Base-by-base conservation (phyloP, 2,888 invertebrate genomes). In the Pristionchus mayeri region DNA sequence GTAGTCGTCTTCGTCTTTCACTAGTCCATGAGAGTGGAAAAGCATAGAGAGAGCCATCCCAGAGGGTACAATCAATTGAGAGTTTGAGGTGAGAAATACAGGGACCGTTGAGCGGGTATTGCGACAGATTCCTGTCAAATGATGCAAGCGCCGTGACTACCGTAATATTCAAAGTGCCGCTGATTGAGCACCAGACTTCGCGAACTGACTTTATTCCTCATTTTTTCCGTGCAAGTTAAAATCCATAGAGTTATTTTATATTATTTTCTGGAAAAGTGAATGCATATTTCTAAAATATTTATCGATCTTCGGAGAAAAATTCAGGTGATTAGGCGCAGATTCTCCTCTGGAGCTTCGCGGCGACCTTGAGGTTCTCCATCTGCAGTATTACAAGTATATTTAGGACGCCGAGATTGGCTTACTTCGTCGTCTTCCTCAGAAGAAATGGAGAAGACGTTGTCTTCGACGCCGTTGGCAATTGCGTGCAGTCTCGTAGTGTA, bases 371-470 rank as follows among this genome's bases (percentile, higher is more conserved):
- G 24, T 3, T 40, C 1, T 40, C 40, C 71, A 40, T n/a, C n/a
- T n/a, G n/a, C n/a, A n/a, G n/a, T n/a, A n/a, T n/a, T n/a, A n/a
- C n/a, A n/a, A n/a, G n/a, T n/a, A n/a, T n/a, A n/a, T n/a, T n/a
- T n/a, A n/a, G n/a, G n/a, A n/a, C n/a, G n/a, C n/a, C n/a, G n/a
- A n/a, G n/a, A n/a, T n/a, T n/a, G n/a, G n/a, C n/a, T n/a, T n/a
- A n/a, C n/a, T n/a, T n/a, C n/a, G n/a, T n/a, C 63, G 63, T 13
- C 16, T 16, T 18, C 16, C 16, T n/a, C n/a, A n/a, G n/a, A n/a
- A n/a, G n/a, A n/a, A n/a, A n/a, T n/a, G n/a, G 30, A 16, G 78
- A 57, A 37, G 80, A 80, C 57, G 44, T 80, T 80, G 7, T 50
- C 16, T 21, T 52, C 54, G 37, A 57, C 57, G 7, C 80, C 80